phyloP scores from a whole-genome alignment of 2,113 vertebrate genomes.

The Chaetura pelagica region DNA sequence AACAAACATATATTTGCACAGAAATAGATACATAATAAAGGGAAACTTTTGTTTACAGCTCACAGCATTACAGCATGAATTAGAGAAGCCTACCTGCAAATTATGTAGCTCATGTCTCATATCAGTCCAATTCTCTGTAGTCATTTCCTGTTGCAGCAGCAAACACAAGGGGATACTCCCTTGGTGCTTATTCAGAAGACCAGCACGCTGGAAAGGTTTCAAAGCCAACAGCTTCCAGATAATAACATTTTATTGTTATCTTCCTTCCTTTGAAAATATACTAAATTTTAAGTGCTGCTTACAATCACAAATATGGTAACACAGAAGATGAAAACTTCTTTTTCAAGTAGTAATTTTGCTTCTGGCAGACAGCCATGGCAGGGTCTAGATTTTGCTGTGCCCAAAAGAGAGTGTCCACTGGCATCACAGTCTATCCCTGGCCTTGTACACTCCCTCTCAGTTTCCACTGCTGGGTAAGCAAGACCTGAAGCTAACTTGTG shows the following conservation, averaged over 20 bases:
- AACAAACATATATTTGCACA: not conserved
- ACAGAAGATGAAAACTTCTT: not conserved
- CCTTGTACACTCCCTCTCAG: not conserved
- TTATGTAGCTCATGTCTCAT: rapidly evolving
- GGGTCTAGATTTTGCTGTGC: not conserved
- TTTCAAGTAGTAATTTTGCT: not conserved
- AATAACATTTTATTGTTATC: not conserved
- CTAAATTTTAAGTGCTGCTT: not conserved
- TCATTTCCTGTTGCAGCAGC: not conserved
- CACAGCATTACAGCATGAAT: not conserved
- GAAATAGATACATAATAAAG: not conserved
- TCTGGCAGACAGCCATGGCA: not conserved
- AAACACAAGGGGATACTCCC: not conserved
- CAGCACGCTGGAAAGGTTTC: not conserved
- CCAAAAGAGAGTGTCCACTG: not conserved
- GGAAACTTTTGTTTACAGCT: not conserved
- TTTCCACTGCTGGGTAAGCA: not conserved
- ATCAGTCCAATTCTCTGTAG: not conserved
- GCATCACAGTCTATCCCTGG: not conserved
- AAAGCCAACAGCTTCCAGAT: not conserved
- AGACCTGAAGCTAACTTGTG: not conserved
- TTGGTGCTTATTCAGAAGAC: not conserved
- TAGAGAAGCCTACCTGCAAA: not conserved
- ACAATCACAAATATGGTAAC: not conserved
- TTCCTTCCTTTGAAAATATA: not conserved